Percentiles rank a stretch among this genome's conserved stretches.
These are phyloP conservation scores for Toxotes lorentzi DNA, from an alignment of 2,797 vertebrate species.

Conservation along the genomic window DNA sequence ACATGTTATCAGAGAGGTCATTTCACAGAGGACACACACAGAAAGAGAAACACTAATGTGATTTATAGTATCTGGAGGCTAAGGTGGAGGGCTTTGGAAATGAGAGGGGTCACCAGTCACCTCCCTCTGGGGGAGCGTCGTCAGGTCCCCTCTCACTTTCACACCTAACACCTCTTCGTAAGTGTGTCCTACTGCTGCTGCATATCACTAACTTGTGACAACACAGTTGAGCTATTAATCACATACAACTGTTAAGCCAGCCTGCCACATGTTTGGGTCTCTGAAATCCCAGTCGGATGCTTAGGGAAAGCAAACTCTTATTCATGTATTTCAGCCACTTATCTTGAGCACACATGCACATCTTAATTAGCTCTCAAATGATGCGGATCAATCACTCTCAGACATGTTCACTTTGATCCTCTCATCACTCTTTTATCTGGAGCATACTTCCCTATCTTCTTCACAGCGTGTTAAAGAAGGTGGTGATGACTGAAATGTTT, in stretches of 20 bases:
- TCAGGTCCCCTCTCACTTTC: conserved; percentile 18
- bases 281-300: conserved; percentile 25
- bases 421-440: conserved; percentile 26
- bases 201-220: conserved; percentile 16
- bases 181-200: conserved; percentile 4
- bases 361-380: conserved; percentile 57
- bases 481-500: conserved; percentile 42
- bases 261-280: conserved; percentile 15
- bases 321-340: conserved; percentile 48
- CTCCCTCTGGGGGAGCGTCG: conserved; percentile 7
- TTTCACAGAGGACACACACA: conserved; percentile 52
- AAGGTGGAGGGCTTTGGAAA: conserved; percentile 41
- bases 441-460: conserved; percentile 16
- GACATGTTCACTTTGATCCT: conserved; percentile 43
- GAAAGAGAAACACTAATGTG: conserved; percentile 49
- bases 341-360: conserved; percentile 40
- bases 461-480: conserved; percentile 15
- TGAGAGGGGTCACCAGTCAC: conserved; percentile 52
- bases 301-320: conserved; percentile 28
- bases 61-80: conserved; percentile 67
- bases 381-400: conserved; percentile 40
- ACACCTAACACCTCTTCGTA: conserved; percentile 30
- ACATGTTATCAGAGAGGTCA: conserved; percentile 60
- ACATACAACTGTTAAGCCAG: conserved; percentile 9
- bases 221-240: conserved; percentile 18